phyloP scores from a whole-genome alignment of 2,888 invertebrate genomes.

The Panzeria rudis region DNA sequence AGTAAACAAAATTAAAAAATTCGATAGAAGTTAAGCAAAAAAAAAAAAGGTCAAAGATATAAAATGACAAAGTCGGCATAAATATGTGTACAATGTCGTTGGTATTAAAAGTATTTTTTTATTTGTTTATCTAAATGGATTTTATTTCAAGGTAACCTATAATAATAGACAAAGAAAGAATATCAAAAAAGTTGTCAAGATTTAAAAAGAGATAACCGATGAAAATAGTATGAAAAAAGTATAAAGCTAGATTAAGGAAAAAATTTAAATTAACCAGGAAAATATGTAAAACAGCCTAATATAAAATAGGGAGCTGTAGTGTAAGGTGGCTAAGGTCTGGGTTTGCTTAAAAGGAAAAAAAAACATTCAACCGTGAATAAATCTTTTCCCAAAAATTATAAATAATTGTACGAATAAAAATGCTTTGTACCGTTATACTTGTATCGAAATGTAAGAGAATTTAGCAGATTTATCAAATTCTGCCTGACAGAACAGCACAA shows the following conservation, averaged over 20 bases:
- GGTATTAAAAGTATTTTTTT: slow-evolving; percentile 25
- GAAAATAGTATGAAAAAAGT: no score
- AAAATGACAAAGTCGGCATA: slow-evolving; percentile 6
- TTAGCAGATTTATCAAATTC: no score
- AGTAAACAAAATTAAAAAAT: slow-evolving; percentile 13
- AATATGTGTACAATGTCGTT: slow-evolving; percentile 17
- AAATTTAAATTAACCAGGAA: background rate
- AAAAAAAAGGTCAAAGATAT: background rate
- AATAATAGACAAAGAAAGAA: background rate
- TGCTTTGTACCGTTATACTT: no score
- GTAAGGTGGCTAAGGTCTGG: background rate
- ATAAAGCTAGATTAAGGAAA: background rate
- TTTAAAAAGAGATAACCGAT: background rate
- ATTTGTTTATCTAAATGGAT: slow-evolving; percentile 37
- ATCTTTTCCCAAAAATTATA: no score
- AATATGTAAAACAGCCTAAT: background rate
- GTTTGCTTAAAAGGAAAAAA: background rate
- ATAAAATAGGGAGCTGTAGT: background rate
- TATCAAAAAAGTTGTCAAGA: background rate
- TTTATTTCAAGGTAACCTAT: background rate
- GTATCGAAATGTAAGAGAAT: no score
- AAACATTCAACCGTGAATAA: background rate
- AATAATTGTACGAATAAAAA: no score
- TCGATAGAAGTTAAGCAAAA: no score
- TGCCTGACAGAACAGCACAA: no score